Conservation (phyloP, 2,113 vertebrate genomes). For the Elephantulus edwardii region DNA sequence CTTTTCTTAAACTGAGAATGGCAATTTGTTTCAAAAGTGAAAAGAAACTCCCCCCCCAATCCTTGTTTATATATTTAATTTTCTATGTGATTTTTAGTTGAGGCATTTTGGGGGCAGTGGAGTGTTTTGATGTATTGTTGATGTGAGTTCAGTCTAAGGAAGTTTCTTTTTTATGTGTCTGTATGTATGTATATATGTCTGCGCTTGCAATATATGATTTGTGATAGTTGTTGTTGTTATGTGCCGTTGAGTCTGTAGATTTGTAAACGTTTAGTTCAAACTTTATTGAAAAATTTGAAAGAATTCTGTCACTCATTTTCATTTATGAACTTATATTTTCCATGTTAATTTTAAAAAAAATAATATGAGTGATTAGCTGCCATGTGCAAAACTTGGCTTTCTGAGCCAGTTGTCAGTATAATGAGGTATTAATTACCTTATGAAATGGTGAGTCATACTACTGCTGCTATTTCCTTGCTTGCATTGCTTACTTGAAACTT, state of each 20-base stretch:
- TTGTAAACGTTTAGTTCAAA: constrained; percentile 29
- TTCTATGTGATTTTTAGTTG: constrained; percentile 52
- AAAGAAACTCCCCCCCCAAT: background rate
- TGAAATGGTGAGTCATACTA: background rate
- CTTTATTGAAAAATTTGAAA: constrained; percentile 19
- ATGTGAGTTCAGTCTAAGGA: constrained; percentile 45
- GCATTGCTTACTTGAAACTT: background rate
- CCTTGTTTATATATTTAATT: background rate
- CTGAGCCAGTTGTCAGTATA: background rate
- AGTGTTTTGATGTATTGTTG: constrained; percentile 27
- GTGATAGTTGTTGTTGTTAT: too few species aligned
- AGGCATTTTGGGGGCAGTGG: constrained; percentile 27
- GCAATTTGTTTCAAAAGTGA: constrained; percentile 24
- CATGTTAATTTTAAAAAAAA: background rate
- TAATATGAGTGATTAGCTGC: constrained; percentile 26
- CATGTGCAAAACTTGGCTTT: background rate
- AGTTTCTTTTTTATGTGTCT: background rate
- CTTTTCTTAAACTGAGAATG: background rate
- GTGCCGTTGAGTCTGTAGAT: background rate
- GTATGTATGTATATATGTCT: too few species aligned
- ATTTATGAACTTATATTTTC: constrained; percentile 12
- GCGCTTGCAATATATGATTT: constrained; percentile 51
- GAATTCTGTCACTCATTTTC: background rate
- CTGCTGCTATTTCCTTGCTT: constrained; percentile 3
- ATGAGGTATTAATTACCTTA: background rate